A percentile compares a stretch with the other conserved stretches of the same genome.
Conservation (phyloP, 2,113 vertebrate genomes). For the Perognathus longimembris region DNA sequence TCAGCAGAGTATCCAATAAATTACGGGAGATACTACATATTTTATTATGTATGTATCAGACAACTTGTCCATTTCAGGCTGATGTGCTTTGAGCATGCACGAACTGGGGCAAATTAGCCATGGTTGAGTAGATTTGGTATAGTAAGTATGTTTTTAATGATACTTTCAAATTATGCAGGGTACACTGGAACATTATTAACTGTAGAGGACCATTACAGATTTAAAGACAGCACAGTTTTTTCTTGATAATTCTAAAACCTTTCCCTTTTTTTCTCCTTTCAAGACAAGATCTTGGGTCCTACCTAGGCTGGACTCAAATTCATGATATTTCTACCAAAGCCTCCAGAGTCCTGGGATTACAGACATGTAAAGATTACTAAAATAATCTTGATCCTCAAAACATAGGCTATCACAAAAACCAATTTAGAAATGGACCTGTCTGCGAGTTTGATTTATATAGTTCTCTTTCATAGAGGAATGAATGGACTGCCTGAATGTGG, state of each 20-base stretch:
- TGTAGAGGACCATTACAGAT: not conserved
- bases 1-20: not conserved
- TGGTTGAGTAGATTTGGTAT: not conserved
- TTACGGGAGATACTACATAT: not conserved
- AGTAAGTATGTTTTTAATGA: not conserved
- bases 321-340: not conserved
- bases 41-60: not conserved
- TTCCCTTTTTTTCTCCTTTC: not conserved
- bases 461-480: no score
- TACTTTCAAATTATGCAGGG: not conserved
- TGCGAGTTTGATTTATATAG: no score
- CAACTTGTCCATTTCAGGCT: no score
- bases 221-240: slow-evolving; percentile 12
- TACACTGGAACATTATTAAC: not conserved
- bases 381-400: no score
- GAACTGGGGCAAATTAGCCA: not conserved
- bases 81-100: not conserved
- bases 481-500: no score
- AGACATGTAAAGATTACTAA: not conserved
- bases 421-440: no score
- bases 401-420: no score
- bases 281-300: not conserved
- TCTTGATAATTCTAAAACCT: slow-evolving; percentile 11
- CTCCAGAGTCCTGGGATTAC: not conserved
- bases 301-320: not conserved